Evolutionary conservation across 2,113 vertebrate species (phyloP).

Genomic region (Pygoscelis antarcticus): DNA sequence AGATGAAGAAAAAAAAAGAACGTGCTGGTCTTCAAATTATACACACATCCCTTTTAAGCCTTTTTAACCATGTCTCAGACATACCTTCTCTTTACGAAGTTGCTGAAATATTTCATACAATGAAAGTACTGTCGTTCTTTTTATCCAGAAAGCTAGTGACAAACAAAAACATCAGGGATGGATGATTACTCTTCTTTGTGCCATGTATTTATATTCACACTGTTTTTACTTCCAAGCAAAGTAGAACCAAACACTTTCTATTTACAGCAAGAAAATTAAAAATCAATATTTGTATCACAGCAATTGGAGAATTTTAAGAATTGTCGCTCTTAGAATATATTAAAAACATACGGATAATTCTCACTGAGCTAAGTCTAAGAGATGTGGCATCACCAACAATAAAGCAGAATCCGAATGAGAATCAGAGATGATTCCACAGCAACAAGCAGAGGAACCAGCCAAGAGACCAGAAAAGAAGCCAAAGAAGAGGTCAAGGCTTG

Average conservation of each 20-base stretch:
- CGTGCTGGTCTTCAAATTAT: neutral
- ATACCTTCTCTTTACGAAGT: neutral
- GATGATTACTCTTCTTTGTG: neutral
- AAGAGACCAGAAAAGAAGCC: slow-evolving; percentile 1
- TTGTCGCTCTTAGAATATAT: neutral
- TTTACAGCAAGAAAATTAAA: neutral
- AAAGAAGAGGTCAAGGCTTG: neutral
- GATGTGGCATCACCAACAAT: neutral
- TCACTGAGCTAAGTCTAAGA: neutral
- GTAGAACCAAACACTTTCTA: neutral
- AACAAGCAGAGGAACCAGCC: neutral
- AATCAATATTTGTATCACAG: neutral
- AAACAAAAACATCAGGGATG: neutral
- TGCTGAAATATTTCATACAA: neutral
- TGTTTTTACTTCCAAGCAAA: neutral
- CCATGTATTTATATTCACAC: neutral
- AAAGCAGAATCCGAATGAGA: neutral
- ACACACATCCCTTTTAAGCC: neutral
- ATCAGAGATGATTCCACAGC: neutral
- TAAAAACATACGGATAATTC: neutral
- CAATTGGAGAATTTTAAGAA: neutral
- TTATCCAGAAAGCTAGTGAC: neutral
- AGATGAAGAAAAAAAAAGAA: too few relatives aligned
- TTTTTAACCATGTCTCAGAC: neutral
- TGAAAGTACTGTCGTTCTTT: neutral